Base-by-base conservation (phyloP, 2,888 invertebrate genomes). In the Lepidochitona cinerea region DNA sequence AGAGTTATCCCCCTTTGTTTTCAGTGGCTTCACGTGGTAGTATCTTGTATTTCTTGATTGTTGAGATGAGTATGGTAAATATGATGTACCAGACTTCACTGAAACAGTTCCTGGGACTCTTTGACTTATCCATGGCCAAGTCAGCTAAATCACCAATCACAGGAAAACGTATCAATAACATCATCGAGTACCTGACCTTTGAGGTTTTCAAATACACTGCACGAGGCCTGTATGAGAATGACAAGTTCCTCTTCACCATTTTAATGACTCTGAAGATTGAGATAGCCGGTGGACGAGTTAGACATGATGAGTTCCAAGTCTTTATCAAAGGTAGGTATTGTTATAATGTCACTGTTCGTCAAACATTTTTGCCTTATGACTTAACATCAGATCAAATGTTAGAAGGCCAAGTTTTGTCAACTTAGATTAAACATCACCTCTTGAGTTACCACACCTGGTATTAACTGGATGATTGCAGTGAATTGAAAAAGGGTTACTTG, bases 231-330 rank as follows among this genome's bases (percentile, higher is more conserved):
- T 98, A 97, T 86, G 98, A 98, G 89, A 93, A 95, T 26, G 97
- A 98, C 89, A 97, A 98, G 90, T 94, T 96, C 66, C 91, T 98
- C 14, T 98, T 97, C 87, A 97, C 98, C 0, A 90, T 98, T 36
- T 96, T 98, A 94, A 92, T 98, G 90, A 97, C 96, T 0, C 95
- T 98, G 92, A 98, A 98, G 92, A 96, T 98, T 79, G 97, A 98
- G 90, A 94, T 96, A 80, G 95, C 97, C 82, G 93, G 94, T 64
- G 94, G 94, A 0, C 92, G 93, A 52, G 95, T 98, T 77, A 94
- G 94, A 0, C 96, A 96, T 83, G 95, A 96, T 65, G 98, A 98
- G 91, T 98, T 98, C 89, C 95, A 96, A 93, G 95, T 96, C 0
- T 97, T 98, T 83, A 97, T 98, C 73, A 98, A 98, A 92, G 98